Evolutionary conservation across 2,797 vertebrate species (phyloP).

Genomic region (Apogon talboti): DNA sequence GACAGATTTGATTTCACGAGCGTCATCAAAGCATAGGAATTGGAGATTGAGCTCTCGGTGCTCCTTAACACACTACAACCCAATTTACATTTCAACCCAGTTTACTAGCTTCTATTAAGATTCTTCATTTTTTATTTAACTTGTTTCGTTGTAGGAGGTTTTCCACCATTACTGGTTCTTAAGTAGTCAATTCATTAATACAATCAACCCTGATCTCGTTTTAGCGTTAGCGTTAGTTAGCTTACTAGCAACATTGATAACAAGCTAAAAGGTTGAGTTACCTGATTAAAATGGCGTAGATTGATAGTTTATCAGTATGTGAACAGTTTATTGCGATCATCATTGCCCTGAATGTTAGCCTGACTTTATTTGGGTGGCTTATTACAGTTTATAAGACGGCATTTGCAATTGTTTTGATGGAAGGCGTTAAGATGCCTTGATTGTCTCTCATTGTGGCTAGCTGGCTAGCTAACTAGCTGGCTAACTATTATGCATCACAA

Average conservation of each 20-base stretch:
- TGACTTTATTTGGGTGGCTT: neutral
- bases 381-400: neutral
- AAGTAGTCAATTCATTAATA: neutral
- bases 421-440: constrained; percentile 53
- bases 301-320: fast-evolving
- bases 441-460: constrained; percentile 72
- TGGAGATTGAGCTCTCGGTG: constrained; percentile 52
- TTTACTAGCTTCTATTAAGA: fast-evolving
- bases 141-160: fast-evolving
- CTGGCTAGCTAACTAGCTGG: constrained; percentile 63
- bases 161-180: fast-evolving
- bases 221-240: constrained; percentile 55
- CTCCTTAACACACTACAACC: constrained; percentile 18
- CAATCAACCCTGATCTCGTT: constrained; percentile 29
- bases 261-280: constrained; percentile 41
- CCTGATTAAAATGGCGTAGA: neutral
- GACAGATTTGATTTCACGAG: constrained; percentile 78
- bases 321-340: fast-evolving
- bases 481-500: constrained; percentile 82
- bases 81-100: neutral
- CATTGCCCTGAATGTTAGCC: fast-evolving
- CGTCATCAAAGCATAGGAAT: constrained; percentile 75
- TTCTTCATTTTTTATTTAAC: fast-evolving
- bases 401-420: constrained; percentile 54
- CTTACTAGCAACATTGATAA: constrained; percentile 55